These are phyloP conservation scores for Myotis vivesi DNA, from an alignment of 2,797 vertebrate genomes.

Conservation along the genomic window DNA sequence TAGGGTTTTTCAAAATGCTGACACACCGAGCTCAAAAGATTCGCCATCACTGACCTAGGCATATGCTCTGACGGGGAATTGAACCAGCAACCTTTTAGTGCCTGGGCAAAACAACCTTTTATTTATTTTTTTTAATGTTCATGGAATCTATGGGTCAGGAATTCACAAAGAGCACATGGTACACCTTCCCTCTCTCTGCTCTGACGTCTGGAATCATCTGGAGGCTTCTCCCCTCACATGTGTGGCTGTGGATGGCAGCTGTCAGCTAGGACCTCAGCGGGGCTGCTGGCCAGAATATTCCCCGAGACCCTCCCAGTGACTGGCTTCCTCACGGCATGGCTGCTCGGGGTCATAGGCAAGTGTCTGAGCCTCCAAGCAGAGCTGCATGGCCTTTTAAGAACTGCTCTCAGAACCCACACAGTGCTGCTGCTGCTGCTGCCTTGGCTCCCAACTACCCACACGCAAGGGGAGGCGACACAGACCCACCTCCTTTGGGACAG, in stretches of 20 bases:
- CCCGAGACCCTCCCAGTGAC: accelerated
- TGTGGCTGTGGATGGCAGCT: neutral
- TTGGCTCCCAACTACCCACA: neutral
- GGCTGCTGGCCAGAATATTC: neutral
- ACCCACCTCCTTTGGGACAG: neutral
- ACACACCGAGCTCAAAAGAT: too few species aligned
- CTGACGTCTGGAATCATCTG: neutral
- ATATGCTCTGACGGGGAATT: too few species aligned
- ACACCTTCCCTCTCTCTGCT: neutral
- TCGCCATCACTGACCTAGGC: too few species aligned
- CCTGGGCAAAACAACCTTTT: neutral
- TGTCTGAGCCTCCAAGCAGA: neutral
- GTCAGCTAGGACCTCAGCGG: neutral
- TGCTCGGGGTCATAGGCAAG: neutral
- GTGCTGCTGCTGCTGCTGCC: neutral
- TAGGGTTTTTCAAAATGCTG: too few species aligned
- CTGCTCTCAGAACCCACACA: neutral
- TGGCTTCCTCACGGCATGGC: neutral
- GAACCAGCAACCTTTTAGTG: too few species aligned
- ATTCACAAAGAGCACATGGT: neutral
- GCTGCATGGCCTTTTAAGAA: neutral
- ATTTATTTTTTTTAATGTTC: neutral
- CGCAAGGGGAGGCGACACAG: neutral
- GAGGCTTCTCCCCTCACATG: neutral
- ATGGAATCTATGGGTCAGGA: neutral